phyloP scores from a whole-genome alignment of 1,140 invertebrate species.

The Drosophila trapezifrons region DNA sequence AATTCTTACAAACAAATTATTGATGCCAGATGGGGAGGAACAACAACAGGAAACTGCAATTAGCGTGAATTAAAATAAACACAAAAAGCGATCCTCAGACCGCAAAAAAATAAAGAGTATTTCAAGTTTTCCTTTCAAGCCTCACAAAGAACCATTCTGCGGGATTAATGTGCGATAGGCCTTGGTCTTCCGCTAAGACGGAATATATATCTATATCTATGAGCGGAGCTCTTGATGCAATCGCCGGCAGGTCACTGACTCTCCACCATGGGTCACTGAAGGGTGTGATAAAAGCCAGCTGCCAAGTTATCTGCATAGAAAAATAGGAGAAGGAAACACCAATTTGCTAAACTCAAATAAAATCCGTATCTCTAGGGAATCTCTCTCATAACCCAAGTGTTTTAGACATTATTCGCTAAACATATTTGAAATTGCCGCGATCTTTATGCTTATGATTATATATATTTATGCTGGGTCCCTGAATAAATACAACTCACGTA shows the following conservation, averaged over 20 bases:
- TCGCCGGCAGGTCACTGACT: constrained; percentile 28
- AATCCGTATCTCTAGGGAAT: too few relatives aligned
- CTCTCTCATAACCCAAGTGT: constrained; percentile 8
- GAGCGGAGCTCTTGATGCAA: constrained; percentile 23
- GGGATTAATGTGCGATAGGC: constrained; percentile 5
- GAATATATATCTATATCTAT: not conserved
- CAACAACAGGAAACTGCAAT: constrained; percentile 68
- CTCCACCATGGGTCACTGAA: not conserved
- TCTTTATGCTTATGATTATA: not conserved
- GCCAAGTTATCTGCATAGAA: not conserved
- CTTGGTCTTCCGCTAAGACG: not conserved
- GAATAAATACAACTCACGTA: constrained; percentile 40
- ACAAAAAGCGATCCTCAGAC: not conserved
- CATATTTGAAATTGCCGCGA: constrained; percentile 8
- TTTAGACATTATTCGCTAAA: constrained; percentile 22
- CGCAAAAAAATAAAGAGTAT: too few relatives aligned
- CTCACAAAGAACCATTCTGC: constrained; percentile 27
- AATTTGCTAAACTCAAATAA: too few relatives aligned
- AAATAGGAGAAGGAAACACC: not conserved
- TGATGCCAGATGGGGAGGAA: constrained; percentile 12
- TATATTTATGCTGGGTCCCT: constrained; percentile 7
- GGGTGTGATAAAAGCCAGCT: constrained; percentile 15
- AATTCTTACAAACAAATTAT: constrained; percentile 63
- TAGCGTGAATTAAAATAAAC: constrained; percentile 55
- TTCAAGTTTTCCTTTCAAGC: not conserved